Evolutionary conservation across 1,140 invertebrate genomes (phyloP), one percentile per base, ranked within the genome.

Genomic region (Chrysomallon squamiferum): DNA sequence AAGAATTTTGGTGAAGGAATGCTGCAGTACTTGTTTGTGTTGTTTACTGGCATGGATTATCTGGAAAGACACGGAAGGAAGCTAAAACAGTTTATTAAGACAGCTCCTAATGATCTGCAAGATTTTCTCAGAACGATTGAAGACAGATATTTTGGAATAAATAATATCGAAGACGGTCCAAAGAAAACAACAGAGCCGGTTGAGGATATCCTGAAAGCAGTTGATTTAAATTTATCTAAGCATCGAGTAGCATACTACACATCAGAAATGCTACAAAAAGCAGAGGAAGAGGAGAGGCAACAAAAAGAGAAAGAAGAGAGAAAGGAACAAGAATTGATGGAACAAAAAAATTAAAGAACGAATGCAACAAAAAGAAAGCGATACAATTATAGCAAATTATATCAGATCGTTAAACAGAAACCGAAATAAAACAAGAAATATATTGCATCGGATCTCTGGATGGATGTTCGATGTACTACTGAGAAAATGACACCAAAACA

Each of bases 21-120:
- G 47, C 15, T 56, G 22, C 29, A 59, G 2, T 66, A 54, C 49
- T 43, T 66, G 45, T 52, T 66, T 3, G 43, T 66, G 3, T 38
- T 66, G 18, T 66, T 66, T 52, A 66, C 65, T 7, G 22, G 52
- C n/a, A 58, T 49, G 9, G 65, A 66, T 41, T 3, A 4, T 15
- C 65, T 66, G 25, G 45, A 35, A 3, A 38, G 41, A 1, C 2
- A 32, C 6, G 58, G 32, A 20, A 15, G 29, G 4, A 13, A 50
- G 5, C 30, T 29, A n/a, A 20, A 35, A 11, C 38, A 65, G 38
- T 54, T 15, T 5, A n/a, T 65, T 27, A 56, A 52, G 11, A 41
- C 22, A 7, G 7, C 43, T 30, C 63, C 63, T 5, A 22, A 59
- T 13, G 50, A 59, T n/a, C n/a, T n/a, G n/a, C n/a, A n/a, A n/a